phyloP scores from a whole-genome alignment of 2,888 invertebrate species.

The Cremastobaeus sp. region DNA sequence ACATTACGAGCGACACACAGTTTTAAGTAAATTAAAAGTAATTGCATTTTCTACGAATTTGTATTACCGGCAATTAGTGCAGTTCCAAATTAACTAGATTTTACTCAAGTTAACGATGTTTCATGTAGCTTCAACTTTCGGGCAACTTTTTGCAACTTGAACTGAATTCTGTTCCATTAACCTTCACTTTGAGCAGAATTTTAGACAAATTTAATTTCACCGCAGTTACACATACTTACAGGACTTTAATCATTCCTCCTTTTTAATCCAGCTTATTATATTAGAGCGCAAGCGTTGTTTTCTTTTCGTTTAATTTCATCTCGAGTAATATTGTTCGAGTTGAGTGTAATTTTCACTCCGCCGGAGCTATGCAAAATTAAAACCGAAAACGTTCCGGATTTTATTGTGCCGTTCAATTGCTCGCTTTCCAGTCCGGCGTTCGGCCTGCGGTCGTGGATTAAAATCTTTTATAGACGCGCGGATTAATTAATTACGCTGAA shows the following conservation, averaged over 20 bases:
- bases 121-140: slow-evolving; percentile 48
- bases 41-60: slow-evolving; percentile 54
- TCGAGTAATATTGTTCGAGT: slow-evolving; percentile 12
- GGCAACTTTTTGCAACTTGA: slow-evolving; percentile 52
- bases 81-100: slow-evolving; percentile 52
- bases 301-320: slow-evolving; percentile 33
- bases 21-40: slow-evolving; percentile 52
- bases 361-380: slow-evolving; percentile 17
- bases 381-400: slow-evolving; percentile 26
- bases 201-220: slow-evolving; percentile 45
- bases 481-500: slow-evolving; percentile 26
- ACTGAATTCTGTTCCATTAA: slow-evolving; percentile 51
- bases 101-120: slow-evolving; percentile 54
- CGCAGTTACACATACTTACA: slow-evolving; percentile 37
- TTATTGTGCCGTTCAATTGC: slow-evolving; percentile 15
- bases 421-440: not conserved
- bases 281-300: slow-evolving; percentile 16
- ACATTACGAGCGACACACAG: slow-evolving; percentile 25
- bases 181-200: slow-evolving; percentile 44
- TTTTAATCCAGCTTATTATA: slow-evolving; percentile 38
- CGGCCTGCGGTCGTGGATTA: slow-evolving; percentile 1
- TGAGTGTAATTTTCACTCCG: slow-evolving; percentile 25
- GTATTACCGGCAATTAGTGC: slow-evolving; percentile 52
- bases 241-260: slow-evolving; percentile 38
- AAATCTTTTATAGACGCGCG: slow-evolving; percentile 16